Conservation (phyloP, 2,888 invertebrate species). For the Chrysolina oricalcia region DNA sequence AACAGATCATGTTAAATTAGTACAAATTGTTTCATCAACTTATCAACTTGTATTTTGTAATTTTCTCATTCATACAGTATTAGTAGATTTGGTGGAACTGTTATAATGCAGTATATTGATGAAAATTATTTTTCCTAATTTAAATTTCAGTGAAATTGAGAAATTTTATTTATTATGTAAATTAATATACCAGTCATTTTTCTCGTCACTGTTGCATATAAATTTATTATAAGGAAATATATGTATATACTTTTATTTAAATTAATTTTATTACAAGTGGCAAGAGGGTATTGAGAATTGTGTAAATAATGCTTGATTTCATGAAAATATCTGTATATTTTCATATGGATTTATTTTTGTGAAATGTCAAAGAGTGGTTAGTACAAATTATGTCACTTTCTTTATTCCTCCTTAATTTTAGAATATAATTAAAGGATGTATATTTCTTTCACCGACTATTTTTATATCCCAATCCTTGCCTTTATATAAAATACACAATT, state of each 20-base stretch:
- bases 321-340: constrained; percentile 49
- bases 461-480: constrained; percentile 54
- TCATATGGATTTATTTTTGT: constrained; percentile 49
- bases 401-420: constrained; percentile 53
- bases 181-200: constrained; percentile 56
- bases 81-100: neutral
- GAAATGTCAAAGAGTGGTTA: constrained; percentile 61
- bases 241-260: constrained; percentile 50
- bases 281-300: constrained; percentile 59
- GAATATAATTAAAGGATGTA: constrained; percentile 48
- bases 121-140: neutral
- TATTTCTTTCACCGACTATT: constrained; percentile 45
- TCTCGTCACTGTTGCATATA: constrained; percentile 57
- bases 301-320: constrained; percentile 58
- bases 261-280: constrained; percentile 54
- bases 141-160: constrained; percentile 46
- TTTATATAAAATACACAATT: constrained; percentile 42
- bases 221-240: constrained; percentile 54
- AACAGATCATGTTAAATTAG: neutral
- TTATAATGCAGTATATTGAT: neutral
- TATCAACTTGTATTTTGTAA: no score
- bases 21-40: no score
- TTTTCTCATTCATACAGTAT: no score
- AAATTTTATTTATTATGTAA: constrained; percentile 46
- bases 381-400: constrained; percentile 64